These are phyloP conservation scores for Clinocottus analis DNA, from an alignment of 2,113 vertebrate genomes.

Conservation along the genomic window DNA sequence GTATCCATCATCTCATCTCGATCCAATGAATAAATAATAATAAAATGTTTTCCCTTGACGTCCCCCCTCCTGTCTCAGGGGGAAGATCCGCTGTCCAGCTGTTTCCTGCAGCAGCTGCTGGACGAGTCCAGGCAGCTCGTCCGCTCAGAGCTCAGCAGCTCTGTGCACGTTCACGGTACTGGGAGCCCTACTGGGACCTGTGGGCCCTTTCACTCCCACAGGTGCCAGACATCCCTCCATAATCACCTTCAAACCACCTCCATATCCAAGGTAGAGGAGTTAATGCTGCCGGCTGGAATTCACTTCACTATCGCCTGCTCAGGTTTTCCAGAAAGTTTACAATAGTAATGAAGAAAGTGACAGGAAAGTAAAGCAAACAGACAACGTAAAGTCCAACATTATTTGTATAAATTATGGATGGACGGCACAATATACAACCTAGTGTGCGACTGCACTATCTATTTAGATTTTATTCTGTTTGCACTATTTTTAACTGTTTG, in stretches of 20 bases:
- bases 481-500: no score
- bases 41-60: not conserved
- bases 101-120: conserved; percentile 65
- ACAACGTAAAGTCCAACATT: no score
- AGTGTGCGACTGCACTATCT: no score
- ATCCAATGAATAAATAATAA: not conserved
- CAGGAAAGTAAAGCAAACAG: no score
- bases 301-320: no score
- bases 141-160: conserved; percentile 41
- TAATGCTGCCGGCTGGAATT: conserved; percentile 24
- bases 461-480: no score
- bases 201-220: not conserved
- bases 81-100: conserved; percentile 32
- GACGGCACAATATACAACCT: no score
- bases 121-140: conserved; percentile 61
- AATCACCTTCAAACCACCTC: not conserved
- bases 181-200: not conserved
- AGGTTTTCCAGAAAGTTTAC: no score
- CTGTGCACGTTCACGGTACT: not conserved
- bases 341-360: no score
- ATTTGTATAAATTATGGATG: no score
- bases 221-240: conserved; percentile 1
- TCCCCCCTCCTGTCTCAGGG: conserved; percentile 32
- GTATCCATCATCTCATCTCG: not conserved
- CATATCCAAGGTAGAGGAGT: conserved; percentile 26